Conservation (phyloP, 2,113 vertebrate species). For the Phocoena phocoena region DNA sequence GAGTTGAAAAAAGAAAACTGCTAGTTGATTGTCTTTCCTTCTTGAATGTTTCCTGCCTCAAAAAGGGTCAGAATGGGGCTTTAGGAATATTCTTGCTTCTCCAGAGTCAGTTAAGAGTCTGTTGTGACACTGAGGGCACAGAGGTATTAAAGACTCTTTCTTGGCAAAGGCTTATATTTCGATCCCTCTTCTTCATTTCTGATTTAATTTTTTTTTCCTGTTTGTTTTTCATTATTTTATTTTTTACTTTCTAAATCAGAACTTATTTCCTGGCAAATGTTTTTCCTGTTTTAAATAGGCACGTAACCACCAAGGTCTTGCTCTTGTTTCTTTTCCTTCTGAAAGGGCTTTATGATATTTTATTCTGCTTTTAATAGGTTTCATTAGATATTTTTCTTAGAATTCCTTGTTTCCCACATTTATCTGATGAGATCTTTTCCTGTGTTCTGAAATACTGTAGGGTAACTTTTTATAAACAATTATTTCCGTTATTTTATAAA, state of each 20-base stretch:
- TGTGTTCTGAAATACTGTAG: background rate
- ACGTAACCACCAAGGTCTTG: background rate
- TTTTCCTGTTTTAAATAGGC: background rate
- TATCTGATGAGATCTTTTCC: background rate
- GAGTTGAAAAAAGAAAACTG: background rate
- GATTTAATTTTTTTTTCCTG: background rate
- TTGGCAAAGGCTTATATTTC: background rate
- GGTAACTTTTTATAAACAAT: conserved; percentile 48
- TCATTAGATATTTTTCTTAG: background rate
- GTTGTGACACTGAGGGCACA: background rate
- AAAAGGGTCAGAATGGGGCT: background rate
- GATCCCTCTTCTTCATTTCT: background rate
- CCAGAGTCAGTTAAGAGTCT: background rate
- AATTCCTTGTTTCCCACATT: background rate
- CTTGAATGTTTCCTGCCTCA: background rate
- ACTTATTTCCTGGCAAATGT: background rate
- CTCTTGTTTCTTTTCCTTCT: background rate
- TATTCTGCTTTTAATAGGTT: background rate
- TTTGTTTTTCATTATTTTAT: background rate
- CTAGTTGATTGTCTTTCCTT: background rate
- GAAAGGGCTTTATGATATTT: background rate
- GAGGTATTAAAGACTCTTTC: background rate
- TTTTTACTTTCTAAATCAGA: background rate
- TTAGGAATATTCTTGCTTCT: background rate
- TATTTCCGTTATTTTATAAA: background rate